These are phyloP conservation scores for Chionoecetes opilio DNA, from an alignment of 1,140 invertebrate genomes.

Conservation along the genomic window DNA sequence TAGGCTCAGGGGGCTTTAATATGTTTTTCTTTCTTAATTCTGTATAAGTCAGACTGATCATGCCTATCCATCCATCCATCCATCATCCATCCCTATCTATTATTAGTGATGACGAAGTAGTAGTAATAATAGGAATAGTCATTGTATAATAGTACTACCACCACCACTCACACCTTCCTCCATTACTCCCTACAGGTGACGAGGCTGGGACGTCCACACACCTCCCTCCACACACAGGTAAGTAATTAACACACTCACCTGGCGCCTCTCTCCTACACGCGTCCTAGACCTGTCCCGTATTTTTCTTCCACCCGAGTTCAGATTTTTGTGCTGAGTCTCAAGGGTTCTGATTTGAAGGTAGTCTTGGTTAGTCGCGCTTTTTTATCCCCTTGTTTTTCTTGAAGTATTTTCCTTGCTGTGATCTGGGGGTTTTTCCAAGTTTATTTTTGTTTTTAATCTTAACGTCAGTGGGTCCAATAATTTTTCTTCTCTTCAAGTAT, in stretches of 20 bases:
- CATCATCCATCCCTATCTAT: too few relatives aligned
- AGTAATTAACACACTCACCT: conserved; percentile 19
- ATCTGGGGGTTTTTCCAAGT: not conserved
- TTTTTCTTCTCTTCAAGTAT: not conserved
- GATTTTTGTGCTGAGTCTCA: not conserved
- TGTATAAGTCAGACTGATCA: too few relatives aligned
- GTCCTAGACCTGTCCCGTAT: not conserved
- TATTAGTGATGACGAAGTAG: not conserved
- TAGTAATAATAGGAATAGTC: not conserved
- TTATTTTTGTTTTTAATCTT: not conserved
- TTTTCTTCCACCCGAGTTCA: not conserved
- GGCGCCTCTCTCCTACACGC: too few relatives aligned
- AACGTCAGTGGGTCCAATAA: not conserved
- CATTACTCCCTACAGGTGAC: not conserved
- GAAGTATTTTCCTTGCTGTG: not conserved
- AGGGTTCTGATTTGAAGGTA: not conserved
- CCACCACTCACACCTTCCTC: not conserved
- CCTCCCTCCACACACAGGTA: not conserved
- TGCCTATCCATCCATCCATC: too few relatives aligned
- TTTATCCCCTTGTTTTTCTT: not conserved
- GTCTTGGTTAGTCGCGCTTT: not conserved
- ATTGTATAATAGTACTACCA: not conserved
- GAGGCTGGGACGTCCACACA: not conserved
- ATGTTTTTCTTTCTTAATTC: too few relatives aligned
- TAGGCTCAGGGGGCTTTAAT: too few relatives aligned